A percentile compares a stretch with the other conserved stretches of the same genome.
Evolutionary conservation across 2,888 invertebrate genomes (phyloP).

Genomic region (Thymelicus lineola): DNA sequence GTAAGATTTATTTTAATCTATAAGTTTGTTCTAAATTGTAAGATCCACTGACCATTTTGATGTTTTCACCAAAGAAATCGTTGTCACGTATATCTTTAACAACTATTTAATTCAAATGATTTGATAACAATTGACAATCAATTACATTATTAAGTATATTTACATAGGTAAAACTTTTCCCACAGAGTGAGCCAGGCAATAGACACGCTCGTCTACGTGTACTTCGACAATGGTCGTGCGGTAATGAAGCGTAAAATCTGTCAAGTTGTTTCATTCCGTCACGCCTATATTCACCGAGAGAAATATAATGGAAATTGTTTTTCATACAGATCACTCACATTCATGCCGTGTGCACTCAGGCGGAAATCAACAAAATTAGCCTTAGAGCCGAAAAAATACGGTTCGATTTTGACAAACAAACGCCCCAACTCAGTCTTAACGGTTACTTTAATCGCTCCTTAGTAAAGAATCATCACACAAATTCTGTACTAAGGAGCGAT

Average conservation of each 20-base stretch:
- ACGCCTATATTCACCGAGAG: slow-evolving; percentile 30
- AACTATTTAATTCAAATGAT: no score
- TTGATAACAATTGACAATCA: neutral
- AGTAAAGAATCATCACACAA: no score
- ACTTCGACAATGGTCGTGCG: slow-evolving; percentile 11
- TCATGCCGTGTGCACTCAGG: neutral
- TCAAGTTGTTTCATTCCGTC: slow-evolving; percentile 36
- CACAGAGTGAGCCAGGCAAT: neutral
- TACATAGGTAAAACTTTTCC: neutral
- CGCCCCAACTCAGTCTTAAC: no score
- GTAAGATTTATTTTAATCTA: no score
- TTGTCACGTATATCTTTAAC: no score
- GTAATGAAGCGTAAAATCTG: slow-evolving; percentile 34
- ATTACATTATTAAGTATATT: neutral
- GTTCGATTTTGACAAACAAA: neutral
- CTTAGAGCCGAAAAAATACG: neutral
- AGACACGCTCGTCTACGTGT: no score
- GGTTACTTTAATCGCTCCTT: no score
- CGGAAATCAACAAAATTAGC: neutral
- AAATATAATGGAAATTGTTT: slow-evolving; percentile 27
- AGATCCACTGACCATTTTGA: no score
- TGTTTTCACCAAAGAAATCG: no score
- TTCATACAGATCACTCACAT: slow-evolving; percentile 15
- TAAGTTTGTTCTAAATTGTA: no score
- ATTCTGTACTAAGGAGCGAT: no score